Conservation (phyloP, 2,888 invertebrate genomes). For the Shargacucullia verbasci region DNA sequence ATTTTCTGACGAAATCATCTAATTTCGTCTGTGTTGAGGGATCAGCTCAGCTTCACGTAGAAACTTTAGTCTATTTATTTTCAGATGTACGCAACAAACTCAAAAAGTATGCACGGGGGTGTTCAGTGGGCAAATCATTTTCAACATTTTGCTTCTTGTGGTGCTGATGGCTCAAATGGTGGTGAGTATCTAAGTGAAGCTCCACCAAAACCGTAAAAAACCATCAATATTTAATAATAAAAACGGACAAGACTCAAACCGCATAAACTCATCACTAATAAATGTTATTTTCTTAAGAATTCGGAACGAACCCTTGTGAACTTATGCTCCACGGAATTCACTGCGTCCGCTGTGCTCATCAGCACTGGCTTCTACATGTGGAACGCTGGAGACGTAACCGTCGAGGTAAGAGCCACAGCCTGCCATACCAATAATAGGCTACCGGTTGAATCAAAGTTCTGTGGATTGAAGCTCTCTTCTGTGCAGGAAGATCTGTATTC, state of each 20-base stretch:
- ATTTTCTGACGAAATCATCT: too few species aligned
- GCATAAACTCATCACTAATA: too few species aligned
- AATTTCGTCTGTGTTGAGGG: too few species aligned
- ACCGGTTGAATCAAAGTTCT: too few species aligned
- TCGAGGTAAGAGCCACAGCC: constrained; percentile 58
- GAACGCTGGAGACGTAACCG: constrained; percentile 69
- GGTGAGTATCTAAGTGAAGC: too few species aligned
- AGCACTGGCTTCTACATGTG: constrained; percentile 67
- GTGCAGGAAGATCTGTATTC: too few species aligned
- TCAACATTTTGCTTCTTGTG: constrained; percentile 57
- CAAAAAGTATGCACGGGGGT: constrained; percentile 59
- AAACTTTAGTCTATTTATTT: constrained; percentile 16
- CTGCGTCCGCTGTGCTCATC: constrained; percentile 53
- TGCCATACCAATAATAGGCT: too few species aligned
- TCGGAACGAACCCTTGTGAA: constrained; percentile 61
- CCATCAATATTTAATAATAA: too few species aligned
- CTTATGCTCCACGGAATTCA: constrained; percentile 38
- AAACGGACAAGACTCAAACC: too few species aligned
- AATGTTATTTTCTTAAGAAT: constrained; percentile 42
- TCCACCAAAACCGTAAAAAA: too few species aligned
- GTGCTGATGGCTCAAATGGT: constrained; percentile 61
- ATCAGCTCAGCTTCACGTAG: background rate
- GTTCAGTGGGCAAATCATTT: constrained; percentile 65
- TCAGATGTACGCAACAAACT: constrained; percentile 63
- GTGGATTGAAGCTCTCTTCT: too few species aligned